Evolutionary conservation across 1,140 invertebrate species (phyloP), one percentile per base, ranked within the genome.

Genomic region (Drosophila sulfurigaster): DNA sequence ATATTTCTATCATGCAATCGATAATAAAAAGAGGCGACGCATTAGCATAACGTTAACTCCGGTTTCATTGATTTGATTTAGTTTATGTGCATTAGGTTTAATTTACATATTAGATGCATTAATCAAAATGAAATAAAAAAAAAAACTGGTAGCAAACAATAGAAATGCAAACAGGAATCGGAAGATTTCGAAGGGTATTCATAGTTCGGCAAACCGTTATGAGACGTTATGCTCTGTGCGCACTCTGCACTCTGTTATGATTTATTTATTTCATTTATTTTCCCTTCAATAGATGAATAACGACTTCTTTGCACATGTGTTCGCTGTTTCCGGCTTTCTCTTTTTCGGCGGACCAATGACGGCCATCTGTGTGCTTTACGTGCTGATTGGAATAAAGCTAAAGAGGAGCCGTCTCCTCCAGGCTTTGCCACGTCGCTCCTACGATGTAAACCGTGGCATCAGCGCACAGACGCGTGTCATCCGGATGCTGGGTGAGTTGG

Each of bases 261-360:
- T 20, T 68, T 70, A 43, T 38, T 63, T 7, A 43, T 62, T 16
- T 48, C 51, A 54, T 48, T 15, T 67, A 20, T 54, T 46, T 75
- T 51, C 60, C 13, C 45, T 79, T 38, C 28, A 56, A 15, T 72
- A 92, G 79, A 94, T 95, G 68, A 95, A 95, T 54, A 93, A 94
- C 85, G 93, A 94, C 1, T 94, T 96, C 11, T 92, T 96, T 11
- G 93, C 94, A 16, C 96, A 97, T 91, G 95, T 96, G 1, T 98
- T 98, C 82, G 96, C 96, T 81, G 94, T 98, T 64, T 97, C 97
- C 1, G 97, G 96, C 0, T 94, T 97, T 74, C 89, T 98, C 16
- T 97, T 98, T 92, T 98, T 98, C 91, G 94, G 97, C 5, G 93
- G 95, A 2, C 97, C 97, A 1, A 97, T 98, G 96, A 95, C 96